Evolutionary conservation across 2,113 vertebrate genomes (phyloP).

Genomic region (Albula glossodonta): DNA sequence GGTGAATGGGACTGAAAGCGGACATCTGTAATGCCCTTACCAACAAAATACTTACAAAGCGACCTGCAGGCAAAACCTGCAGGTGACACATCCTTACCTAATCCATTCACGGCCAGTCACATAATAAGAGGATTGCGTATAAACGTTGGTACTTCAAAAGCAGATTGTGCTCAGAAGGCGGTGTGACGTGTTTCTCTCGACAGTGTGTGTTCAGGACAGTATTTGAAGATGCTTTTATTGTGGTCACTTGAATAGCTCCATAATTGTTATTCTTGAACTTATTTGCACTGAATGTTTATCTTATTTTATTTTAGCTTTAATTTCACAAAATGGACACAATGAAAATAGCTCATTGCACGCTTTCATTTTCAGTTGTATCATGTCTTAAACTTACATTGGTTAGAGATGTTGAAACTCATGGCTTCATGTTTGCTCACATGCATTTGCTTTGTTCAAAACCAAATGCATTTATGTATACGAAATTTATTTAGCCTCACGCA

Average conservation of each 20-base stretch:
- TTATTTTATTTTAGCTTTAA: too few species aligned
- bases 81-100: neutral
- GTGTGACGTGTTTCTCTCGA: neutral
- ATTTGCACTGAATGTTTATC: too few species aligned
- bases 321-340: too few species aligned
- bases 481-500: too few species aligned
- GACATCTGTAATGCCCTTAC: neutral
- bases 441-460: too few species aligned
- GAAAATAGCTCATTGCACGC: too few species aligned
- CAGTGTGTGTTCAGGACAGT: neutral
- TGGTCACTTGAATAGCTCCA: neutral
- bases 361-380: too few species aligned
- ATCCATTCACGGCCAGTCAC: neutral
- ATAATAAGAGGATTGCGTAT: slow-evolving; percentile 6
- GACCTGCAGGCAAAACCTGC: neutral
- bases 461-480: too few species aligned
- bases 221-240: neutral
- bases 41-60: neutral
- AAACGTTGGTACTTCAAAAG: neutral
- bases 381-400: too few species aligned
- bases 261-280: neutral
- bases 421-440: too few species aligned
- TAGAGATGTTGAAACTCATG: too few species aligned
- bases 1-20: neutral
- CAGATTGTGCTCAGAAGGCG: neutral